Evolutionary conservation across 2,797 vertebrate species (phyloP).

Genomic region (Bradypodion ventrale): DNA sequence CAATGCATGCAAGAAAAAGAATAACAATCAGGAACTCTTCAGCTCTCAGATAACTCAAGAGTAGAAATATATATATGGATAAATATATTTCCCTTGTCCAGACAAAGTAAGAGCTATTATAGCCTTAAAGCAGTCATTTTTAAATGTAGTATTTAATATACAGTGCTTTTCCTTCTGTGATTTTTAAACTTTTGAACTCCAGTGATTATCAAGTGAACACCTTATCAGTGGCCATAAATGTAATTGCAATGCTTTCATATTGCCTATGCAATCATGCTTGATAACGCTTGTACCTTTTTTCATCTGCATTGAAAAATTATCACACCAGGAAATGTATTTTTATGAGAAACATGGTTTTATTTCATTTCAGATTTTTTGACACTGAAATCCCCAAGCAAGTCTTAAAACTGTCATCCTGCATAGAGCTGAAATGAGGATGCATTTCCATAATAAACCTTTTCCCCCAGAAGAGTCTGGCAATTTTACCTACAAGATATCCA

Average conservation of each 20-base stretch:
- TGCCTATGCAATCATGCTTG: constrained; percentile 48
- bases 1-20: neutral
- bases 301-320: constrained; percentile 56
- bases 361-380: constrained; percentile 42
- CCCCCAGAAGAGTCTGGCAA: constrained; percentile 21
- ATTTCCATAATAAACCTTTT: constrained; percentile 44
- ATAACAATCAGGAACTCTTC: neutral
- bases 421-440: constrained; percentile 23
- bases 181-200: constrained; percentile 62
- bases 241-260: constrained; percentile 59
- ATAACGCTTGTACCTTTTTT: constrained; percentile 44
- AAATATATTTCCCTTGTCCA: neutral
- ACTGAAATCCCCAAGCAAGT: constrained; percentile 25
- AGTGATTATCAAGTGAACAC: constrained; percentile 53
- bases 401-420: constrained; percentile 47
- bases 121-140: neutral
- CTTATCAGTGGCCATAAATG: constrained; percentile 50
- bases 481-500: constrained; percentile 47
- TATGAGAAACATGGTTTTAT: constrained; percentile 37
- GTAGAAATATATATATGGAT: neutral
- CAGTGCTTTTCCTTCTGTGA: constrained; percentile 21
- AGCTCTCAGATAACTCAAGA: neutral
- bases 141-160: constrained; percentile 29
- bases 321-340: constrained; percentile 42
- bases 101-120: neutral